Evolutionary conservation across 2,797 vertebrate genomes (phyloP).

Genomic region (Mareca penelope): DNA sequence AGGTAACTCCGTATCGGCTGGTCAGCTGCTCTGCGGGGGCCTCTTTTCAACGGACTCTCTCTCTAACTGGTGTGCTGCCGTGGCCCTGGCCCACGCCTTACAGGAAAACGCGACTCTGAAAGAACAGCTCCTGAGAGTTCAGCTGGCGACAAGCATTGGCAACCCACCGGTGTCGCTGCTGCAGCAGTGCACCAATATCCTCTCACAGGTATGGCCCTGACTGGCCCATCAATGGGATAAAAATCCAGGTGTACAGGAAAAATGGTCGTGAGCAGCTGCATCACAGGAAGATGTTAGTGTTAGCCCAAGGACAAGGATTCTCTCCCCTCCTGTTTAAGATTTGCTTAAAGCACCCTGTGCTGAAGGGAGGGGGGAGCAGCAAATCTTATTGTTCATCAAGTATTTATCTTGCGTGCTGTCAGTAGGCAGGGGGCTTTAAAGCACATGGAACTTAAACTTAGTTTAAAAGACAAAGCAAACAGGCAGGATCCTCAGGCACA

Average conservation of each 20-base stretch:
- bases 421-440: not conserved
- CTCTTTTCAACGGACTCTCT: slow-evolving; percentile 95
- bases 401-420: fast-evolving
- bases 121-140: slow-evolving; percentile 94
- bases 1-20: slow-evolving; percentile 95
- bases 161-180: slow-evolving; percentile 96
- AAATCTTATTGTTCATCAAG: not conserved
- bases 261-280: fast-evolving
- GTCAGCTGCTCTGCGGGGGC: slow-evolving; percentile 95
- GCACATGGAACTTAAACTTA: not conserved
- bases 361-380: not conserved
- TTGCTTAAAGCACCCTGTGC: fast-evolving
- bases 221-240: fast-evolving
- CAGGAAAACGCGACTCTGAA: slow-evolving; percentile 96
- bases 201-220: slow-evolving; percentile 87
- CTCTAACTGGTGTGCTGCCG: slow-evolving; percentile 97
- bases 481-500: fast-evolving
- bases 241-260: too few relatives aligned
- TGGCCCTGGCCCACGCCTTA: slow-evolving; percentile 93
- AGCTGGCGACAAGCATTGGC: slow-evolving; percentile 95
- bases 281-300: fast-evolving
- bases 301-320: fast-evolving
- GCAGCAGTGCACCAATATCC: slow-evolving; percentile 99
- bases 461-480: not conserved
- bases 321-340: not conserved